These are phyloP conservation scores for Pitangus sulphuratus DNA, from an alignment of 2,797 vertebrate genomes.

Conservation along the genomic window DNA sequence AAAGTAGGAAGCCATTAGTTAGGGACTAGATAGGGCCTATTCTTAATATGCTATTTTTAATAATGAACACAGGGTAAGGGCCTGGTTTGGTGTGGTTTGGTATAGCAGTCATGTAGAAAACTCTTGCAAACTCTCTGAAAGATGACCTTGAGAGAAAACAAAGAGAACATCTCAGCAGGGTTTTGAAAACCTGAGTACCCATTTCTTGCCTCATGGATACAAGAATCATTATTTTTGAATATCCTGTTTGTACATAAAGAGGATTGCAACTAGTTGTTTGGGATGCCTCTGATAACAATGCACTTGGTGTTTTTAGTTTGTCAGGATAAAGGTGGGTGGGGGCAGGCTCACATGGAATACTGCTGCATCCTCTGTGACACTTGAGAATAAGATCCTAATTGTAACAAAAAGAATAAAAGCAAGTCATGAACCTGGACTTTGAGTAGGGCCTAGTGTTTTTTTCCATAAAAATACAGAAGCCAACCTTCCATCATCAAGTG, in stretches of 20 bases:
- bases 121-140: neutral
- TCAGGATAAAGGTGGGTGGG: neutral
- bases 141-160: neutral
- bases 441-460: neutral
- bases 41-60: neutral
- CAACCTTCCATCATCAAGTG: neutral
- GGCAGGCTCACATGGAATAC: fast-evolving
- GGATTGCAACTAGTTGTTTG: fast-evolving
- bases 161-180: neutral
- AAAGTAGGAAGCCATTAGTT: neutral
- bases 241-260: neutral
- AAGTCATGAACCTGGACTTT: neutral
- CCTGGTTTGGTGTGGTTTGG: neutral
- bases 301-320: neutral
- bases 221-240: neutral
- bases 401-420: neutral
- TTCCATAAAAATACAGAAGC: neutral
- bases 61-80: neutral
- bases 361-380: neutral
- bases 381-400: neutral
- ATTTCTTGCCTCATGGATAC: neutral
- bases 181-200: neutral
- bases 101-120: neutral
- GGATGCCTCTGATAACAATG: neutral
- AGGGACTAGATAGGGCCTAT: neutral